Percentiles rank a stretch among this genome's conserved stretches.
Evolutionary conservation across 2,113 vertebrate genomes (phyloP).

Genomic region (Campylomormyrus tamandua): DNA sequence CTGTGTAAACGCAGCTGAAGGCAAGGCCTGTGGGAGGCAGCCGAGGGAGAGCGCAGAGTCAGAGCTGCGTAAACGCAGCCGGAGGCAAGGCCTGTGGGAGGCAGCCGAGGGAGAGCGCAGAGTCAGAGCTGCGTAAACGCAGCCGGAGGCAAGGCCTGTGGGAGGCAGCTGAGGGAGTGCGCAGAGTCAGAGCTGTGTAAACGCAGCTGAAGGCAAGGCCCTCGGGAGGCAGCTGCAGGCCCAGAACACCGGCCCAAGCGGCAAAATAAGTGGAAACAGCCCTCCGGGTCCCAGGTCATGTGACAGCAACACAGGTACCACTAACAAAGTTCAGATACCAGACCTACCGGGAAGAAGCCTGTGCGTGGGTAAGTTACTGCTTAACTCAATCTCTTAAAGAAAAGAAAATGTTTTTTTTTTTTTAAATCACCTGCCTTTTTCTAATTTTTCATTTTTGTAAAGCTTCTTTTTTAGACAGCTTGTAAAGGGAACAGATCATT

Average conservation of each 20-base stretch:
- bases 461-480: background rate
- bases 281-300: background rate
- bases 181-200: background rate
- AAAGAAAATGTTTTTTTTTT: no score
- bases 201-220: background rate
- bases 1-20: background rate
- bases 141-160: background rate
- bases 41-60: slow-evolving; percentile 33
- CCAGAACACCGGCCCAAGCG: background rate
- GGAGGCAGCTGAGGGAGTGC: slow-evolving; percentile 33
- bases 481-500: background rate
- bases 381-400: background rate
- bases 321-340: background rate
- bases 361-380: background rate
- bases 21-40: background rate
- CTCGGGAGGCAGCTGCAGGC: background rate
- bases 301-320: background rate
- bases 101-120: slow-evolving; percentile 33
- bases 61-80: background rate
- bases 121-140: background rate
- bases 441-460: background rate
- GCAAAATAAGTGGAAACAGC: background rate
- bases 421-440: background rate
- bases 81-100: background rate
- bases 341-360: background rate